Conservation (phyloP, 2,113 vertebrate genomes). For the Hippocampus zosterae region DNA sequence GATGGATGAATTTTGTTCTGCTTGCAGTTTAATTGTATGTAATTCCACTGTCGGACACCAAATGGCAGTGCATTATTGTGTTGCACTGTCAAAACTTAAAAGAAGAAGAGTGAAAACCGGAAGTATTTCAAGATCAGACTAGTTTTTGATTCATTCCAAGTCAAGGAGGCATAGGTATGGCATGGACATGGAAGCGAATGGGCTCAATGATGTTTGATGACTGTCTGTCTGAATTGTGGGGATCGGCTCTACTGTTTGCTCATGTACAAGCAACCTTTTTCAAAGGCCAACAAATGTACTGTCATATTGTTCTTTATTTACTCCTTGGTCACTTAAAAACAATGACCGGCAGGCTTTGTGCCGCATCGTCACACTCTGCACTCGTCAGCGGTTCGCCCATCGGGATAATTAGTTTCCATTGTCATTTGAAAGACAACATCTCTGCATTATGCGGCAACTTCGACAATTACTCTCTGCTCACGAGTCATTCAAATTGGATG, state of each 20-base stretch:
- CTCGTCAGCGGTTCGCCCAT: not conserved
- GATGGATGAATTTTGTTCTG: too few species aligned
- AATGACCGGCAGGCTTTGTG: not conserved
- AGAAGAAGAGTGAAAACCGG: not conserved
- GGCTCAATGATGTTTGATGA: not conserved
- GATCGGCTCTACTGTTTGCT: not conserved
- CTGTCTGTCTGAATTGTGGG: not conserved
- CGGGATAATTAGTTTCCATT: conserved; percentile 26
- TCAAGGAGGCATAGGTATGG: not conserved
- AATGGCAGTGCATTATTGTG: too few species aligned
- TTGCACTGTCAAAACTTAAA: too few species aligned
- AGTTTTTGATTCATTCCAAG: not conserved
- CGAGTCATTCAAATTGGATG: not conserved
- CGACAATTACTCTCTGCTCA: not conserved
- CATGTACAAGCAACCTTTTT: not conserved
- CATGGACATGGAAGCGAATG: not conserved
- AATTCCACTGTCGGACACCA: too few species aligned
- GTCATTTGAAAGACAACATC: conserved; percentile 6
- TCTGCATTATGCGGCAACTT: not conserved
- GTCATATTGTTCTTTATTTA: not conserved
- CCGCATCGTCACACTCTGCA: not conserved
- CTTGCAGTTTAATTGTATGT: too few species aligned
- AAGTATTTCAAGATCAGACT: not conserved
- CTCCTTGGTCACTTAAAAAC: not conserved
- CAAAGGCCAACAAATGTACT: not conserved